Percentiles rank a stretch among this genome's conserved stretches.
Conservation (phyloP, 2,888 invertebrate genomes). For the Agrotis clavis region DNA sequence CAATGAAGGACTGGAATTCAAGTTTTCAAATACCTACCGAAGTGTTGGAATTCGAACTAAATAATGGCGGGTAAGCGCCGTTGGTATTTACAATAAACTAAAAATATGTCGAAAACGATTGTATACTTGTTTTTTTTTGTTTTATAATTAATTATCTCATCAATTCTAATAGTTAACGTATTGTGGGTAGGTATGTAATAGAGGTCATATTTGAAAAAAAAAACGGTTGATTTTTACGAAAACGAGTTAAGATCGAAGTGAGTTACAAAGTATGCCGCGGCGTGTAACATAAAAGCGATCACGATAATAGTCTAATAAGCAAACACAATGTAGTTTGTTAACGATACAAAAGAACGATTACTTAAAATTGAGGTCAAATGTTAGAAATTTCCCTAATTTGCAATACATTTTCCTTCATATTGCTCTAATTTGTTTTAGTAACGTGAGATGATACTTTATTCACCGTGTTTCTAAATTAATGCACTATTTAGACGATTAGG, state of each 20-base stretch:
- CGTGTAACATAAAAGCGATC: conserved; percentile 37
- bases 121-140: neutral
- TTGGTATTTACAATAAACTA: neutral
- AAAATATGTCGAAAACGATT: neutral
- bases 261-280: conserved; percentile 27
- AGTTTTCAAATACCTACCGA: conserved; percentile 22
- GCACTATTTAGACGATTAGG: conserved; percentile 50
- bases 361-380: conserved; percentile 39
- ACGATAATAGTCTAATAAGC: conserved; percentile 44
- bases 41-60: neutral
- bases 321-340: conserved; percentile 37
- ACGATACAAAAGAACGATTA: conserved; percentile 32
- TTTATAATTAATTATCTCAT: too few relatives aligned
- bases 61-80: neutral
- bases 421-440: neutral
- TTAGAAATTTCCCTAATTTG: conserved; percentile 27
- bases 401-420: neutral
- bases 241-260: conserved; percentile 4
- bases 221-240: neutral
- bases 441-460: conserved; percentile 14
- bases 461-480: conserved; percentile 25
- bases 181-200: neutral
- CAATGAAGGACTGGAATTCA: conserved; percentile 33
- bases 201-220: neutral
- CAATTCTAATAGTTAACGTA: neutral